These are phyloP conservation scores for Micoletzkya japonica DNA, from an alignment of 2,888 invertebrate species.

Conservation along the genomic window DNA sequence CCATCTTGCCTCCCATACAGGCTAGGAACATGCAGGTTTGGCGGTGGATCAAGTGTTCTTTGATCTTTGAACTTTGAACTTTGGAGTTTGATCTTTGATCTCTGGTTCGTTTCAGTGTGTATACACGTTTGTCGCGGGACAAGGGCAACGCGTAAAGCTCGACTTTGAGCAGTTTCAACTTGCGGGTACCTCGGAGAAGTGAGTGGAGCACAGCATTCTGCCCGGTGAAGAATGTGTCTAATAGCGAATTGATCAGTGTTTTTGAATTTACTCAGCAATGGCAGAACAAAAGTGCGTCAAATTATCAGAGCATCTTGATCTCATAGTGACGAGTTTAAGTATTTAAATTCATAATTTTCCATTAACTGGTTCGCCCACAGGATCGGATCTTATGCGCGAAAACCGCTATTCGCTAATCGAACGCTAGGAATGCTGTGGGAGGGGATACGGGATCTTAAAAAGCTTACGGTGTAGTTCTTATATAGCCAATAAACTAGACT, in stretches of 20 bases:
- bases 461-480: background rate
- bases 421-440: too few species aligned
- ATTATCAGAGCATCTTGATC: too few species aligned
- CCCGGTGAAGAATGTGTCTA: too few species aligned
- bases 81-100: background rate
- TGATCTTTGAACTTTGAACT: background rate
- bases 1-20: conserved; percentile 13
- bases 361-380: too few species aligned
- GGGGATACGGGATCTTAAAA: background rate
- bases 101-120: conserved; percentile 60
- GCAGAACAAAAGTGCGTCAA: too few species aligned
- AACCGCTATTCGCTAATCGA: too few species aligned
- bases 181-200: conserved; percentile 67
- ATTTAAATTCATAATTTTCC: background rate
- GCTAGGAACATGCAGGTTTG: conserved; percentile 41
- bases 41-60: background rate
- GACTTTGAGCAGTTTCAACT: conserved; percentile 66
- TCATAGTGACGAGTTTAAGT: too few species aligned
- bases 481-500: background rate
- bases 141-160: conserved; percentile 66
- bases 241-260: too few species aligned
- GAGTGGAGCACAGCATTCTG: conserved; percentile 38
- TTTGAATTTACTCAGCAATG: too few species aligned
- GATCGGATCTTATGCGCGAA: too few species aligned
- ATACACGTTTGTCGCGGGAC: conserved; percentile 67